Conservation (phyloP, 2,888 invertebrate species). For the Mythimna vitellina region DNA sequence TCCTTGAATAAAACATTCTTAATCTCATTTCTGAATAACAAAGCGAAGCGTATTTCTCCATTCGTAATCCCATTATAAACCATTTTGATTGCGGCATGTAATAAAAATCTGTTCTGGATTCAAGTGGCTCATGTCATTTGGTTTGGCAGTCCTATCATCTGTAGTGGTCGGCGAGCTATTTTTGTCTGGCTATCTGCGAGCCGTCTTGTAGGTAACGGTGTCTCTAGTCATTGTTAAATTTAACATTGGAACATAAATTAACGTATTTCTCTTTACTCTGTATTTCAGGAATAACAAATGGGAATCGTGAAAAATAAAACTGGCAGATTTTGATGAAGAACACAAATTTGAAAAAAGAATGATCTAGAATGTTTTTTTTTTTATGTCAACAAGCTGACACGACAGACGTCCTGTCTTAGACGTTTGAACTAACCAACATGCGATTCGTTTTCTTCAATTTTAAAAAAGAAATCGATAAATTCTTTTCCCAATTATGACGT, state of each 20-base stretch:
- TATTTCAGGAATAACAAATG: conserved; percentile 3
- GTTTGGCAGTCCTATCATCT: conserved; percentile 67
- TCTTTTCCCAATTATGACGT: too few relatives aligned
- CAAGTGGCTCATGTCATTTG: conserved; percentile 63
- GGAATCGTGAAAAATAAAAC: neutral
- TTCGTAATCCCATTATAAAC: conserved; percentile 31
- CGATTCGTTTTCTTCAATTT: too few relatives aligned
- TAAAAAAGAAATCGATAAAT: too few relatives aligned
- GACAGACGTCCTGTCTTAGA: neutral
- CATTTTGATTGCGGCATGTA: conserved; percentile 45
- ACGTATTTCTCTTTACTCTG: conserved; percentile 27
- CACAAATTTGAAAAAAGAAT: neutral
- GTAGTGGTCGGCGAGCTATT: conserved; percentile 66
- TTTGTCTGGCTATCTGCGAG: conserved; percentile 55
- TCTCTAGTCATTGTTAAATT: conserved; percentile 57
- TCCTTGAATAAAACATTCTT: conserved; percentile 40
- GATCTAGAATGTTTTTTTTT: neutral
- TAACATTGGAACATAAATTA: conserved; percentile 39
- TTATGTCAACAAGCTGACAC: too few relatives aligned
- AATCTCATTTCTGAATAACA: conserved; percentile 26
- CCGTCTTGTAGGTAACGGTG: conserved; percentile 66
- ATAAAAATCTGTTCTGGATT: conserved; percentile 63
- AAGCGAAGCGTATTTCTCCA: conserved; percentile 14
- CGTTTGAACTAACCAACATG: too few relatives aligned
- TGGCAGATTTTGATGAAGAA: neutral